phyloP scores from a whole-genome alignment of 2,888 invertebrate species.

The Tenthredo livida region DNA sequence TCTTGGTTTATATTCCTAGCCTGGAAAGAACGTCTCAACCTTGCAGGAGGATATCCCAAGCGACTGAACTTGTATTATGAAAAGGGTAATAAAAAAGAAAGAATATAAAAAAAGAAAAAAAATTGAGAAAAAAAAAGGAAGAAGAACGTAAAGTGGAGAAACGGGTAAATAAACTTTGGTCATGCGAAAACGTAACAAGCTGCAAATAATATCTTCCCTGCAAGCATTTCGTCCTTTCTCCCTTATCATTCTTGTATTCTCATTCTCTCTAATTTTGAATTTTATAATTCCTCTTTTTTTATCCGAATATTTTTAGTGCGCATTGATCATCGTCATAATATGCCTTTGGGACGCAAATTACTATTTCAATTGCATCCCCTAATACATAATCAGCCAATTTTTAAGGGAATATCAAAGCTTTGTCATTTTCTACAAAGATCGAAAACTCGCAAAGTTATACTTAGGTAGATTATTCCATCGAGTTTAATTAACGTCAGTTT shows the following conservation, averaged over 20 bases:
- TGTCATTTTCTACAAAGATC: no score
- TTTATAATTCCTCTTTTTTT: constrained; percentile 54
- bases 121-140: not conserved
- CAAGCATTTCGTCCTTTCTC: not conserved
- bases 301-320: not conserved
- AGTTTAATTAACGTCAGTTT: no score
- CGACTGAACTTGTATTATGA: constrained; percentile 29
- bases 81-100: no score
- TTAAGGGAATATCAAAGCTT: no score
- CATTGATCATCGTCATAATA: no score
- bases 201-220: constrained; percentile 38
- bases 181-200: constrained; percentile 44
- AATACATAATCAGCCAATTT: no score
- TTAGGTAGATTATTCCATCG: no score
- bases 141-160: not conserved
- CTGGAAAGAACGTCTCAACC: not conserved
- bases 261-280: constrained; percentile 52
- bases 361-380: no score
- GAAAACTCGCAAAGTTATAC: no score
- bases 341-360: no score
- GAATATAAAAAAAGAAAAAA: constrained; percentile 3
- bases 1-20: not conserved
- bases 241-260: not conserved
- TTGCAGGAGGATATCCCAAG: constrained; percentile 46
- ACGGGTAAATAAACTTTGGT: constrained; percentile 44